Conservation (phyloP, 1,140 invertebrate species). For the Brachystomella parvula region DNA sequence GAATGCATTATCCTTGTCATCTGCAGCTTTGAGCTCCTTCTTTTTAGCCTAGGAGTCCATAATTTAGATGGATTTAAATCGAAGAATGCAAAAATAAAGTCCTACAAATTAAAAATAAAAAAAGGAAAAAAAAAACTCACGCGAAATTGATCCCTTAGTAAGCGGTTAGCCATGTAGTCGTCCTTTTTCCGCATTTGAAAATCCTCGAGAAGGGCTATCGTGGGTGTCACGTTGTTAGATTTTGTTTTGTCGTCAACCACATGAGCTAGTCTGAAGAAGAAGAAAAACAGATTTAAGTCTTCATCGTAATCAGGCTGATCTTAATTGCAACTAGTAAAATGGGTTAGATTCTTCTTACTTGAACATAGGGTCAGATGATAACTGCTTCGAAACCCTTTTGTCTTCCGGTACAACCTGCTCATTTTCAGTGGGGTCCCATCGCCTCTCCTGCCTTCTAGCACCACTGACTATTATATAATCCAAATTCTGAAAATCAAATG, state of each 20-base stretch:
- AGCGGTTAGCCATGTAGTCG: slow-evolving; percentile 80
- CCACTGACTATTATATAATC: slow-evolving; percentile 95
- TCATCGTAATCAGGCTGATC: not conserved
- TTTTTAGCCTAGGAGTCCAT: slow-evolving; percentile 62
- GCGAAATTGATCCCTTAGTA: slow-evolving; percentile 71
- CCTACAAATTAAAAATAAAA: slow-evolving; percentile 18
- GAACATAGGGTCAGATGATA: slow-evolving; percentile 94
- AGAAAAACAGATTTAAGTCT: not conserved
- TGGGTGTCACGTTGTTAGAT: slow-evolving; percentile 60
- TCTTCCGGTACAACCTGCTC: slow-evolving; percentile 86
- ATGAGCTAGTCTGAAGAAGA: slow-evolving; percentile 65
- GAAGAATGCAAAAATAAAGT: slow-evolving; percentile 33
- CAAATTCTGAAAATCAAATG: slow-evolving; percentile 64
- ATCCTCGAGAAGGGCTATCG: slow-evolving; percentile 63
- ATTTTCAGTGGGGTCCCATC: slow-evolving; percentile 96
- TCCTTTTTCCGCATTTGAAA: slow-evolving; percentile 78
- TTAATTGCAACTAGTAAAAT: not conserved
- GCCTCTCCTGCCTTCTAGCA: slow-evolving; percentile 88
- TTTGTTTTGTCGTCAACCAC: slow-evolving; percentile 67
- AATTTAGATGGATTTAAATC: no score
- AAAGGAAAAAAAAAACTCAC: slow-evolving; percentile 48
- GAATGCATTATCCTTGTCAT: slow-evolving; percentile 60
- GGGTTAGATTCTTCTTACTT: slow-evolving; percentile 42
- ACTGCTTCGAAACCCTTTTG: slow-evolving; percentile 73
- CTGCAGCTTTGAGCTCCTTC: slow-evolving; percentile 61